Base-by-base conservation (phyloP, 2,797 vertebrate species). In the Merluccius polli region DNA sequence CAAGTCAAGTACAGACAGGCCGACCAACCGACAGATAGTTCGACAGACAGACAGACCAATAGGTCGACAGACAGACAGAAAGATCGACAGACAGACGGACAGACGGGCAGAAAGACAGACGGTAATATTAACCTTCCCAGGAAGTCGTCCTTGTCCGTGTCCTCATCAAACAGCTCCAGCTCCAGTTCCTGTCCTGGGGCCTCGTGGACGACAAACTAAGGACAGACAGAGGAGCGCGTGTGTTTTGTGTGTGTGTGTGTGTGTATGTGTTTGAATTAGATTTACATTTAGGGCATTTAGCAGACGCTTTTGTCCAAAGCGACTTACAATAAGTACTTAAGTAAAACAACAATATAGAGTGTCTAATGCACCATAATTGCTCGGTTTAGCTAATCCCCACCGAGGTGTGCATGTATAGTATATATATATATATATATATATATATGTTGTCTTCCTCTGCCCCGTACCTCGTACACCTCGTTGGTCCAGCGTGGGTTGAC, bases 111-210 rank as follows among this genome's bases (percentile, higher is more conserved):
- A 16, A 48, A 18, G 52, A 59, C n/a, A 24, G 52, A 59, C 11
- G 9, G n/a, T 27, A 24, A 27, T 65, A 10, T 52, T 18, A 48
- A 99, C 98, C 89, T 94, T 90, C 98, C 98, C 82, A 99, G 90
- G 78, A 95, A 95, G 88, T 99, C 98, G n/a, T 99, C 98, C 89
- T 94, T 97, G 87, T 99, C 97, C 0, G 95, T 92, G 84, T 99
- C 98, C 84, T 99, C 96, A 3, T 99, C 98, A 0, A 87, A 99
- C 13, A 99, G 71, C 76, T 98, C 96, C 73, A 99, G 30, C 88
- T 99, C 98, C 88, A 99, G 87, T 85, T 98, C 95, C 80, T 99
- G 97, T 18, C 98, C 98, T 1, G 96, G 98, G 9, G 98, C 92
- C 88, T 99, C 98, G 44, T 99, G 96, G 74, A 98, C 90, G 48